Conservation (phyloP, 2,113 vertebrate genomes). For the Fregetta grallaria region DNA sequence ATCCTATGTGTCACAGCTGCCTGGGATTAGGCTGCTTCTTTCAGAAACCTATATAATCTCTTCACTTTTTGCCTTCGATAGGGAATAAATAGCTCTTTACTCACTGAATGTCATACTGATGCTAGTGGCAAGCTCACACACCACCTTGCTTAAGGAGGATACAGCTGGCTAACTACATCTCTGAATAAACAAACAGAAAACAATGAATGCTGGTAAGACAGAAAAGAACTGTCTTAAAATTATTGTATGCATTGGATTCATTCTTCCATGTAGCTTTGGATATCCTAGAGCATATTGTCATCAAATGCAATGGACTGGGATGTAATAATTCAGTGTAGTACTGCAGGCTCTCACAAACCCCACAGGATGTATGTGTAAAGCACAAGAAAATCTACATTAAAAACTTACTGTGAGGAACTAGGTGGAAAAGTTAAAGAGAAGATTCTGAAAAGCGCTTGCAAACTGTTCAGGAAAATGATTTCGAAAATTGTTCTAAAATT, state of each 20-base stretch:
- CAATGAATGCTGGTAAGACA: not conserved
- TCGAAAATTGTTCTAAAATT: not conserved
- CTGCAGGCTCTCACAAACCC: not conserved
- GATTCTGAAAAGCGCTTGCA: constrained; percentile 22
- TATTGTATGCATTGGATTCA: not conserved
- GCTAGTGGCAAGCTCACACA: not conserved
- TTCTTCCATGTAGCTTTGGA: not conserved
- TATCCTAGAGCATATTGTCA: not conserved
- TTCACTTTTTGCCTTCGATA: constrained; percentile 57
- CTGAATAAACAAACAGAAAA: constrained; percentile 1
- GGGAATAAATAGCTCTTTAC: not conserved
- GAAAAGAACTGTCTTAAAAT: not conserved
- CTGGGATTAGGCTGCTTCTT: not conserved
- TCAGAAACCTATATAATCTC: not conserved
- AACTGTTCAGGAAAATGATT: constrained; percentile 52
- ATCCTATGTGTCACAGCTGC: not conserved
- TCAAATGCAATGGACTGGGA: not conserved
- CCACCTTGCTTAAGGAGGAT: not conserved
- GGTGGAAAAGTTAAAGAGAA: not conserved
- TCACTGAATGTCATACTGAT: constrained; percentile 23
- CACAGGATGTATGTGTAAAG: constrained; percentile 33
- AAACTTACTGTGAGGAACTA: not conserved
- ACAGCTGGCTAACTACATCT: not conserved
- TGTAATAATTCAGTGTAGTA: not conserved
- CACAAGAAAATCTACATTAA: constrained; percentile 48